These are phyloP conservation scores for Reticulitermes lucifugus DNA, from an alignment of 2,888 invertebrate genomes.

Conservation along the genomic window DNA sequence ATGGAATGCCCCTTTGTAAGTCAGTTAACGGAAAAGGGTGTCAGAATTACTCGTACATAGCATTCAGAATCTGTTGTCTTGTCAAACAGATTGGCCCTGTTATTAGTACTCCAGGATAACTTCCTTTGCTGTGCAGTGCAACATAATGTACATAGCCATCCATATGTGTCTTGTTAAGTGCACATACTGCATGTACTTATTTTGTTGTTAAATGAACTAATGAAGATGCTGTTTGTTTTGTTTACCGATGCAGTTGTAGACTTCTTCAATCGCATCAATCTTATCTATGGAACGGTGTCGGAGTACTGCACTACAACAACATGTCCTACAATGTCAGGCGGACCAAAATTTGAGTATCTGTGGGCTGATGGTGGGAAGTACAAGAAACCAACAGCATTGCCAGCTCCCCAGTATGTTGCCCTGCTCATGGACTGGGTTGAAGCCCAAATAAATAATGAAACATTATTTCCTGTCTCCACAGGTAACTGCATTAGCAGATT, in stretches of 20 bases:
- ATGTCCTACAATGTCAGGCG: conserved; percentile 93
- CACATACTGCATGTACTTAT: no score
- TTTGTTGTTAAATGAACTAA: no score
- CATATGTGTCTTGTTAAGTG: no score
- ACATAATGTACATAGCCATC: no score
- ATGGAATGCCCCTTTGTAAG: no score
- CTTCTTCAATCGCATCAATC: conserved; percentile 93
- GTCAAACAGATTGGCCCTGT: no score
- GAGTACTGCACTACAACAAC: conserved; percentile 85
- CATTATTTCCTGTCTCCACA: conserved; percentile 84
- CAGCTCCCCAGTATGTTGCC: conserved; percentile 86
- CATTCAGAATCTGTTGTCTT: no score
- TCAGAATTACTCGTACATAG: no score
- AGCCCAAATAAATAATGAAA: conserved; percentile 88
- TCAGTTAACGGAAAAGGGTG: no score
- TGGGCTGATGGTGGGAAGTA: conserved; percentile 89
- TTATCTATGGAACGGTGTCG: conserved; percentile 90
- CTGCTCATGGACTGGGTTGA: conserved; percentile 94
- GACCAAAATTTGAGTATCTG: conserved; percentile 88
- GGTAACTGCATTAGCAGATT: conserved; percentile 61
- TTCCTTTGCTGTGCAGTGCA: no score
- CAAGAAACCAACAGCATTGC: conserved; percentile 82
- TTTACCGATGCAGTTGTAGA: conserved; percentile 78
- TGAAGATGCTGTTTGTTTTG: no score
- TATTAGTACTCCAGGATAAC: no score